Evolutionary conservation across 2,888 invertebrate genomes (phyloP).

Genomic region (Phytoseiulus persimilis): DNA sequence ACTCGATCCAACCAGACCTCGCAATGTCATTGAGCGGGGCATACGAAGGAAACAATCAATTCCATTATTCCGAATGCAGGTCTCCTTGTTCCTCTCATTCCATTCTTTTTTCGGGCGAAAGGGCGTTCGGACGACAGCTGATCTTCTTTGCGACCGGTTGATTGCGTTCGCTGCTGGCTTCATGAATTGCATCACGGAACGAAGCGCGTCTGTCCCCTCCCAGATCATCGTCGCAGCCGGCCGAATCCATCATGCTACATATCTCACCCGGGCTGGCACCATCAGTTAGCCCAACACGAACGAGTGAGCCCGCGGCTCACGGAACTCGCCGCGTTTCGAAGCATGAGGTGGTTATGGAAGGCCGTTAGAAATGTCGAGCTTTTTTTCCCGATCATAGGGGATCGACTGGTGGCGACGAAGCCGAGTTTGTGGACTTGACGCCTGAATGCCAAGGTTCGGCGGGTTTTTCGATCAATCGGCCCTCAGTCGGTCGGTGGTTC

Average conservation of each 20-base stretch:
- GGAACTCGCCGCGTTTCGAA: background rate
- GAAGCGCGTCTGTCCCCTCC: background rate
- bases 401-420: background rate
- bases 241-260: background rate
- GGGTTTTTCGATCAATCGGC: background rate
- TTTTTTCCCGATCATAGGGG: background rate
- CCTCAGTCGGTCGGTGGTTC: background rate
- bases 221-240: background rate
- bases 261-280: background rate
- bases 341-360: too few species aligned
- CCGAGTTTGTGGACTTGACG: background rate
- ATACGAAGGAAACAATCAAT: background rate
- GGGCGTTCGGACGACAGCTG: background rate
- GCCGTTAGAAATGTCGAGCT: background rate
- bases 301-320: background rate
- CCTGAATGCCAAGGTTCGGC: background rate
- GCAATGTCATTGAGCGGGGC: background rate
- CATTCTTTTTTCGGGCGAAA: background rate
- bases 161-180: background rate
- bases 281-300: background rate
- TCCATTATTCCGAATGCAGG: background rate
- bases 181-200: background rate
- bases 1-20: background rate
- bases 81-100: background rate
- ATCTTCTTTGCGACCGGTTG: background rate